Conservation (phyloP, 2,113 vertebrate species). For the Orcinus orca region DNA sequence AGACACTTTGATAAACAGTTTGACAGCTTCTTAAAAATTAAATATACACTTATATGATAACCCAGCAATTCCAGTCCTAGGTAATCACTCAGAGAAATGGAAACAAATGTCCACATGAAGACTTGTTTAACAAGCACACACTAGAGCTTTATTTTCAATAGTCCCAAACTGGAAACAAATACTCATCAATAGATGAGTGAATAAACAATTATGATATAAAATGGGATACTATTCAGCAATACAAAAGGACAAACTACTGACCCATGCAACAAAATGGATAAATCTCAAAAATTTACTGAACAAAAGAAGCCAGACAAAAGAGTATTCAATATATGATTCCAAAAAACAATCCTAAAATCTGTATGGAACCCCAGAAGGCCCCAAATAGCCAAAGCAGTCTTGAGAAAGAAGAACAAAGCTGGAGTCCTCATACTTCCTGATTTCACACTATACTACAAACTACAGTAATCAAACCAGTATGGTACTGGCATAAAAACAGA, state of each 20-base stretch:
- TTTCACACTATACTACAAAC: neutral
- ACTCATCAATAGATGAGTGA: neutral
- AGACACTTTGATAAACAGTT: neutral
- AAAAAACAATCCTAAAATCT: neutral
- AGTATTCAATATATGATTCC: neutral
- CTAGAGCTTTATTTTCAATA: neutral
- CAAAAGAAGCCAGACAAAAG: neutral
- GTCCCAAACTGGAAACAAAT: neutral
- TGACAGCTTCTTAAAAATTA: neutral
- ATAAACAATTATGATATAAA: neutral
- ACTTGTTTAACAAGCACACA: neutral
- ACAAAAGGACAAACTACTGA: neutral
- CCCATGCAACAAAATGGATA: neutral
- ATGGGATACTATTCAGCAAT: neutral
- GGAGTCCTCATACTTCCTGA: neutral
- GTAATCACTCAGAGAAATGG: neutral
- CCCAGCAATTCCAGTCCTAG: neutral
- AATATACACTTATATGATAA: neutral
- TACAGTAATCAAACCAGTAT: neutral
- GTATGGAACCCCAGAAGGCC: neutral
- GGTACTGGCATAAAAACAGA: neutral
- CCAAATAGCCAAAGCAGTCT: neutral
- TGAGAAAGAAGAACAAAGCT: neutral
- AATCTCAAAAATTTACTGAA: neutral
- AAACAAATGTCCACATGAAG: neutral